These are phyloP conservation scores for Phrynosoma platyrhinos DNA, from an alignment of 2,113 vertebrate species.

Conservation along the genomic window DNA sequence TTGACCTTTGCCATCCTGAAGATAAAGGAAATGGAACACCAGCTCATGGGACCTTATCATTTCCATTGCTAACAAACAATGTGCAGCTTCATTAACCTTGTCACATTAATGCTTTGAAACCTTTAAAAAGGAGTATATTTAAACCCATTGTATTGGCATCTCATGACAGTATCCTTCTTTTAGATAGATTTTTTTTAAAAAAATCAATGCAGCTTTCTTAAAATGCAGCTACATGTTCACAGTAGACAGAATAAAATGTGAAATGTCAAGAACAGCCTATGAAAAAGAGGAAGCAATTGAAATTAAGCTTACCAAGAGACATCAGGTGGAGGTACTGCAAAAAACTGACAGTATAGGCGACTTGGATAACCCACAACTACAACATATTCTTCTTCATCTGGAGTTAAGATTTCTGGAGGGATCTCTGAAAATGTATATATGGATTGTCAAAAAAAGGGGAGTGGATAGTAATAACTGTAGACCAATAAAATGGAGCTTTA, in stretches of 20 bases:
- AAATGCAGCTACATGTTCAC: not conserved
- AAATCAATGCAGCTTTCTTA: not conserved
- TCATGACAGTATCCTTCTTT: rapidly evolving
- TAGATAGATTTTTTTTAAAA: not conserved
- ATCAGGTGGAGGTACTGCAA: slow-evolving; percentile 87
- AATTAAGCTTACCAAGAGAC: slow-evolving; percentile 84
- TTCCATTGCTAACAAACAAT: not conserved
- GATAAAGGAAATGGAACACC: slow-evolving; percentile 8
- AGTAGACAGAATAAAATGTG: not conserved
- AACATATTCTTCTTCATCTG: slow-evolving; percentile 83
- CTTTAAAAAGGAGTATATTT: not conserved
- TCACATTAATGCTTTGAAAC: not conserved
- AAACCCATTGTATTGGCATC: not conserved
- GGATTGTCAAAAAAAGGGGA: not conserved
- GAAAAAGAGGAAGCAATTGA: not conserved
- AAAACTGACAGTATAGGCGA: slow-evolving; percentile 87
- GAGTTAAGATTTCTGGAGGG: slow-evolving; percentile 88
- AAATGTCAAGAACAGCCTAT: not conserved
- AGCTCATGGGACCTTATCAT: not conserved
- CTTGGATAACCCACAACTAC: slow-evolving; percentile 82
- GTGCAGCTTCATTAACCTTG: not conserved
- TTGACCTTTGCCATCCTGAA: not conserved
- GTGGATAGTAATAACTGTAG: not conserved
- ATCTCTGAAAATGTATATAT: slow-evolving; percentile 80
- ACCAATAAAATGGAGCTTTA: not conserved